Evolutionary conservation across 2,797 vertebrate genomes (phyloP).

Genomic region (Lacerta viridis): DNA sequence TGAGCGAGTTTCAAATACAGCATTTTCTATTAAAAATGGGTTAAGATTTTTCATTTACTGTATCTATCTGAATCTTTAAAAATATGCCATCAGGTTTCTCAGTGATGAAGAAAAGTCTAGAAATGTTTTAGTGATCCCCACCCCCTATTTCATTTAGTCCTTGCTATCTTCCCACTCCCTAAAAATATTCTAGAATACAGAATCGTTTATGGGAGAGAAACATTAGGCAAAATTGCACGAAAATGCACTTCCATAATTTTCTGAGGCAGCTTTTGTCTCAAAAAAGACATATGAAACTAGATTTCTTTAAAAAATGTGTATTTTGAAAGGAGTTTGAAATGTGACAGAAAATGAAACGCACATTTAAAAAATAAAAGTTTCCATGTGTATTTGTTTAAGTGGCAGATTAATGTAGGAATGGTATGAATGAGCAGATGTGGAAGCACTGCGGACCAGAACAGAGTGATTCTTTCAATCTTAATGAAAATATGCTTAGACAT

Average conservation of each 20-base stretch:
- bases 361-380: not conserved
- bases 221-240: not conserved
- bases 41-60: not conserved
- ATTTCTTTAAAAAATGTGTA: not conserved
- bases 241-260: not conserved
- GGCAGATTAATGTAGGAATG: not conserved
- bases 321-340: conserved; percentile 3
- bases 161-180: not conserved
- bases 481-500: not conserved
- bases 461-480: not conserved
- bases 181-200: not conserved
- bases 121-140: not conserved
- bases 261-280: not conserved
- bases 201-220: not conserved
- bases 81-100: not conserved
- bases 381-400: not conserved
- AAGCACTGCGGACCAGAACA: not conserved
- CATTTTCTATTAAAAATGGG: not conserved
- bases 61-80: not conserved
- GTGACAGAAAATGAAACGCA: not conserved
- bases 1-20: not conserved
- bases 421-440: not conserved
- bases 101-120: not conserved
- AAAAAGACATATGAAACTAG: not conserved
- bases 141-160: not conserved